Base-by-base conservation (phyloP, 2,113 vertebrate genomes). In the Sigmodon hispidus region DNA sequence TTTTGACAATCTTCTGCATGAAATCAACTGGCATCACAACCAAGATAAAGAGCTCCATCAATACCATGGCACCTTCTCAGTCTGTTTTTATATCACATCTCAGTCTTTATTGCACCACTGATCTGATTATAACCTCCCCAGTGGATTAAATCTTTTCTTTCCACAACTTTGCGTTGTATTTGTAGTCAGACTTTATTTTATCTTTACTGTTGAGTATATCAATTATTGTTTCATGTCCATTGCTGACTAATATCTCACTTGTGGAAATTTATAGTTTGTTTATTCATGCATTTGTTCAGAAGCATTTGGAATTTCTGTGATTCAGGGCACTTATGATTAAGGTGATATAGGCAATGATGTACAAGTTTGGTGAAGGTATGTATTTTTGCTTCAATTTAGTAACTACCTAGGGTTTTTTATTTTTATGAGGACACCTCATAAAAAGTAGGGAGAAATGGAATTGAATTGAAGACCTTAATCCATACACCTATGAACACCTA, bases 341-440 rank as follows among this genome's bases (percentile, higher is more conserved):
- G 24, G 11, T 63, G 40, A n/a, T 91, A 13, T 22, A 52, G 70
- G 24, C 21, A 40, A 83, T 88, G 43, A 84, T 7, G n/a, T 77
- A 43, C 19, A 91, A 89, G 21, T 91, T 90, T 89, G 6, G 22
- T 81, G 57, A 76, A 24, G 57, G 77, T 5, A 48, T 45, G 19
- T 45, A 29, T 92, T 95, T 95, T 97, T 10, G 75, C 87, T 92
- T 96, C 59, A 93, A 7, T 94, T 73, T 12, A 16, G 21, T 43
- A 89, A 95, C 50, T 92, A 59, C 40, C 80, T 89, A 83, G 5
- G n/a, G 75, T 7, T 22, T 70, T n/a, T 55, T n/a, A n/a, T 57
- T 57, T 67, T 72, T 72, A 40, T 21, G 69, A 22, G 69, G 69
- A 72, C 7, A 72, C 69, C 17, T 72, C 19, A 40, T 72, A 72